Conservation (phyloP, 2,797 vertebrate genomes). For the Eospalax fontanierii region DNA sequence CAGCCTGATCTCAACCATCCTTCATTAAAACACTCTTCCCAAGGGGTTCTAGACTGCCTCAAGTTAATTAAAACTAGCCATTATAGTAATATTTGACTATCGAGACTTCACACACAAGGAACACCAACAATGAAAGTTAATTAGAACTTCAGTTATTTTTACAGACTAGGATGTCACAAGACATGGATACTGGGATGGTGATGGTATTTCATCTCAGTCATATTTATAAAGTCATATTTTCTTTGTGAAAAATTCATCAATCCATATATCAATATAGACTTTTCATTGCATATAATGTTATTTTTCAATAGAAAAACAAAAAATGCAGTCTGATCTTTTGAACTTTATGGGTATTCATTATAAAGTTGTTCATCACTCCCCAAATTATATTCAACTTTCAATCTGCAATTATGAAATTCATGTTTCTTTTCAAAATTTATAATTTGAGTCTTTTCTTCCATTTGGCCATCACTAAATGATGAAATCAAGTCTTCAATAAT, state of each 20-base stretch:
- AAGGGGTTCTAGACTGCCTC: neutral
- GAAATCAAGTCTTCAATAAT: neutral
- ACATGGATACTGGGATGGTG: neutral
- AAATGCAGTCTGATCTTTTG: neutral
- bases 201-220: neutral
- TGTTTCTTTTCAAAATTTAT: neutral
- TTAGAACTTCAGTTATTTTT: neutral
- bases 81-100: neutral
- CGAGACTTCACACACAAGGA: neutral
- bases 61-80: neutral
- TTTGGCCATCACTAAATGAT: neutral
- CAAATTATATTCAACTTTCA: neutral
- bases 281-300: neutral
- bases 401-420: neutral
- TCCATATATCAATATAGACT: neutral
- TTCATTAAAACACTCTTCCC: neutral
- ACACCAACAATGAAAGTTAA: neutral
- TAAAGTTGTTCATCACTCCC: neutral
- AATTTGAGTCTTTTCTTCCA: neutral
- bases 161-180: neutral
- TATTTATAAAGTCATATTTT: slow-evolving; percentile 5
- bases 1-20: neutral
- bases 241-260: neutral
- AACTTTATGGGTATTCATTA: neutral
- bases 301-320: neutral